Percentiles rank a stretch among this genome's conserved stretches.
Conservation (phyloP, 2,888 invertebrate genomes). For the Sinopyrophorus schimmeli region DNA sequence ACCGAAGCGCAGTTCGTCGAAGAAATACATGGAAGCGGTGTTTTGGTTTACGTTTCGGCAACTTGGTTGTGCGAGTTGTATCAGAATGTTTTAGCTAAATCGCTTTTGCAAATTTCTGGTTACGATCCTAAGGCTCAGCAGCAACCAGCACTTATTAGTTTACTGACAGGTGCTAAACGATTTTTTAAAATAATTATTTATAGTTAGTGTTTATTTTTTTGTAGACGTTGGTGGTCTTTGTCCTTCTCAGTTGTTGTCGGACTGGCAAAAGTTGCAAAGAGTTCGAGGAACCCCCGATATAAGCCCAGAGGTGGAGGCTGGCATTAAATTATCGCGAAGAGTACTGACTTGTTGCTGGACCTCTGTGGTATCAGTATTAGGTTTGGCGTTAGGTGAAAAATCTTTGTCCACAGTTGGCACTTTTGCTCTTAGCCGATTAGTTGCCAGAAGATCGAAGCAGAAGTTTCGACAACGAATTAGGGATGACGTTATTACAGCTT, state of each 20-base stretch:
- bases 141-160: constrained; percentile 70
- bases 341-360: constrained; percentile 92
- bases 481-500: constrained; percentile 80
- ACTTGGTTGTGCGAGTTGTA: constrained; percentile 93
- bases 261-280: constrained; percentile 83
- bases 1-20: constrained; percentile 90
- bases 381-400: constrained; percentile 70
- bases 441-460: constrained; percentile 60
- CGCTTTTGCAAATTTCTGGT: constrained; percentile 71
- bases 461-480: constrained; percentile 65
- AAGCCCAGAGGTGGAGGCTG: constrained; percentile 78
- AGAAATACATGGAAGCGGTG: constrained; percentile 89
- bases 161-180: constrained; percentile 68
- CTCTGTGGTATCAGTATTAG: constrained; percentile 85
- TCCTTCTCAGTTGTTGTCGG: constrained; percentile 81
- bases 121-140: constrained; percentile 61
- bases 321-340: constrained; percentile 73
- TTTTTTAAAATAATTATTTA: not conserved
- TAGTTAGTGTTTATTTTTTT: constrained; percentile 37
- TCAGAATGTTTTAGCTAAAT: constrained; percentile 77
- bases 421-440: constrained; percentile 60
- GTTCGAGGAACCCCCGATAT: constrained; percentile 68
- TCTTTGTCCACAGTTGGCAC: constrained; percentile 49
- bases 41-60: constrained; percentile 89
- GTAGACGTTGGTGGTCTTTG: constrained; percentile 83